Conservation (phyloP, 2,797 vertebrate genomes). For the Spinibarbus caldwelli region DNA sequence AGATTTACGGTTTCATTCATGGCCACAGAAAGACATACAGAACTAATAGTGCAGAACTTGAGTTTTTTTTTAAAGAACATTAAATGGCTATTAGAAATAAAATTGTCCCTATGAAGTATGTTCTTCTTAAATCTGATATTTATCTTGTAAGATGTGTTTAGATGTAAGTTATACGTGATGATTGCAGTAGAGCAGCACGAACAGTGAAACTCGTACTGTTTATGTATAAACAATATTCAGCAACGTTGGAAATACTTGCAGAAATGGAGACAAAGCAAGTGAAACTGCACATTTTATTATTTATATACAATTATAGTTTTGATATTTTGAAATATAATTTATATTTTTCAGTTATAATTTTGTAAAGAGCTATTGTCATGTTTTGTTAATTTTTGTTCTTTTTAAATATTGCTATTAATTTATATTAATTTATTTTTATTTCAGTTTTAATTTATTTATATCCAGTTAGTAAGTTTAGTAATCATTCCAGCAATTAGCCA, state of each 20-base stretch:
- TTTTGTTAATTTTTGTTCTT: not conserved
- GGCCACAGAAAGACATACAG: not conserved
- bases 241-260: conserved; percentile 46
- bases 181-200: not conserved
- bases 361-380: no score
- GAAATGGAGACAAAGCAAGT: not conserved
- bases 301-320: not conserved
- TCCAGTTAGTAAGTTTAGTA: not conserved
- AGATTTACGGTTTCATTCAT: not conserved
- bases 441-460: not conserved
- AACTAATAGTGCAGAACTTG: not conserved
- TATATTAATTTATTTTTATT: not conserved
- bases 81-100: not conserved
- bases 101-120: not conserved
- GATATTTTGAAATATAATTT: not conserved
- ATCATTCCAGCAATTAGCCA: not conserved
- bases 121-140: not conserved
- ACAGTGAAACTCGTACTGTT: conserved; percentile 56
- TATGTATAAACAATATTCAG: conserved; percentile 64
- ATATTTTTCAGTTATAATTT: no score
- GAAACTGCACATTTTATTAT: not conserved
- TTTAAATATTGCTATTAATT: not conserved
- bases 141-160: not conserved
- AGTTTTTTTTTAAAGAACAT: not conserved
- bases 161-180: not conserved